These are phyloP conservation scores for Danionella dracula DNA, from an alignment of 2,797 vertebrate species.

Conservation along the genomic window DNA sequence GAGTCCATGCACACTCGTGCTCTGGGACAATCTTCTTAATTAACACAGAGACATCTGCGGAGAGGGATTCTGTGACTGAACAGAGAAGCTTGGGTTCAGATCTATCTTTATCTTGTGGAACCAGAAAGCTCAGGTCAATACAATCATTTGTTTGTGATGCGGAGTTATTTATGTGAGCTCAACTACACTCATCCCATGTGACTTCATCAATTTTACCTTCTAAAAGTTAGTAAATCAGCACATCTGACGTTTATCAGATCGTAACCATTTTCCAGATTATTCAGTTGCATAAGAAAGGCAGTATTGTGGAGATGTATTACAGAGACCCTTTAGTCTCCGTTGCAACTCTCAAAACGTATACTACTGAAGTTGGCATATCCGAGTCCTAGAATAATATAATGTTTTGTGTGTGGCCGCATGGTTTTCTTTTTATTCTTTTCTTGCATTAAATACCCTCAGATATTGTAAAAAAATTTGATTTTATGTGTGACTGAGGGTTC, in stretches of 20 bases:
- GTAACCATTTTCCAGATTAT: background rate
- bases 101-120: conserved; percentile 22
- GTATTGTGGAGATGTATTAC: conserved; percentile 28
- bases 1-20: conserved; percentile 43
- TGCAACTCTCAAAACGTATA: conserved; percentile 53
- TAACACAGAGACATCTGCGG: conserved; percentile 65
- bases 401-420: conserved; percentile 57
- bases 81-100: conserved; percentile 46
- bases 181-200: background rate
- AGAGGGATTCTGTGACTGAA: conserved; percentile 65
- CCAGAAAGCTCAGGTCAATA: conserved; percentile 58
- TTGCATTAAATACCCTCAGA: conserved; percentile 53
- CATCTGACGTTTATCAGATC: background rate
- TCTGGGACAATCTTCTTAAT: conserved; percentile 63
- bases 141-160: conserved; percentile 8
- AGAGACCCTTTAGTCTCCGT: conserved; percentile 28
- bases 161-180: background rate
- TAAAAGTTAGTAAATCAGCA: background rate
- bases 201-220: too few species aligned
- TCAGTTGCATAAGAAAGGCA: background rate
- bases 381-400: conserved; percentile 62
- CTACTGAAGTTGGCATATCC: conserved; percentile 76
- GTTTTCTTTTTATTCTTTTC: conserved; percentile 50
- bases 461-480: conserved; percentile 44
- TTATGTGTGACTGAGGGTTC: conserved; percentile 44